phyloP scores from a whole-genome alignment of 2,113 vertebrate species.

The Neotoma lepida region DNA sequence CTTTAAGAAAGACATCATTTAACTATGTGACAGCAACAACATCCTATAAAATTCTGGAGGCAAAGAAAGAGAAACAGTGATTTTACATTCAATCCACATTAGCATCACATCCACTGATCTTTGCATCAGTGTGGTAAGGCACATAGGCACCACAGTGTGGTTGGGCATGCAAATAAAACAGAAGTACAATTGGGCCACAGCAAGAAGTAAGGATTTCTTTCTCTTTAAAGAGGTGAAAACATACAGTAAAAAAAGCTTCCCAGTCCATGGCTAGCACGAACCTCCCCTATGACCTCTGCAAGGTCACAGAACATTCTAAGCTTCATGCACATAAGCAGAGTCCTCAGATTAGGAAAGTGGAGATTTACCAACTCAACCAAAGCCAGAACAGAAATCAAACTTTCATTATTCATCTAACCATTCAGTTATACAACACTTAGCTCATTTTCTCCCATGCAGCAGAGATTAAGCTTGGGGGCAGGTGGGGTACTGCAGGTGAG shows the following conservation, averaged over 20 bases:
- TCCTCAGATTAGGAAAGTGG: not conserved
- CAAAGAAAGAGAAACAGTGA: not conserved
- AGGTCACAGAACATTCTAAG: not conserved
- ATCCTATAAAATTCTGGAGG: not conserved
- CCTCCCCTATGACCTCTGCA: not conserved
- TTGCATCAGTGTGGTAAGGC: not conserved
- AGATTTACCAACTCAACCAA: not conserved
- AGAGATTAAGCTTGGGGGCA: not conserved
- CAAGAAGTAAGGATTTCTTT: not conserved
- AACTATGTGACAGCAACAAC: not conserved
- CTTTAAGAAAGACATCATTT: constrained; percentile 11
- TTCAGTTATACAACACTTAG: not conserved
- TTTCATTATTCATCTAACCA: not conserved
- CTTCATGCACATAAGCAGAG: not conserved
- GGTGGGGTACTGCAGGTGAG: not conserved
- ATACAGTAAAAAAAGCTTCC: not conserved
- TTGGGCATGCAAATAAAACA: not conserved
- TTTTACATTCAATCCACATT: constrained; percentile 10
- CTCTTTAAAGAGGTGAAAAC: not conserved
- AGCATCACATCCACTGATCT: constrained; percentile 28
- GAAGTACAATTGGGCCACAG: too few species aligned
- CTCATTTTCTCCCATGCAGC: not conserved
- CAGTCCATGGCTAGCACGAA: not conserved
- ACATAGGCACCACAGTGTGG: not conserved
- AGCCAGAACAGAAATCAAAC: not conserved